phyloP scores from a whole-genome alignment of 2,888 invertebrate species.

The Parnassius orleans region DNA sequence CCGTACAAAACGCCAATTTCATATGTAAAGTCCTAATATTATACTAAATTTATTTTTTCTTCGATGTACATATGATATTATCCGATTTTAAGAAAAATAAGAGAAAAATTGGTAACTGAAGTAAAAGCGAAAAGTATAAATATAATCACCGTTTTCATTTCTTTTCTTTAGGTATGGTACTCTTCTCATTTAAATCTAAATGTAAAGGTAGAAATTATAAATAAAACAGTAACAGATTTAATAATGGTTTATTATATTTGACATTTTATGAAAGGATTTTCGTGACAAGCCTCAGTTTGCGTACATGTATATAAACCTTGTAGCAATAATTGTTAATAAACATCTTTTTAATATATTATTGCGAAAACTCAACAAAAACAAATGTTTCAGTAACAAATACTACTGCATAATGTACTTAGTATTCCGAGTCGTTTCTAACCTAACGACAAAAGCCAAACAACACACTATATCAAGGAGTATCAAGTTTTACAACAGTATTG shows the following conservation, averaged over 20 bases:
- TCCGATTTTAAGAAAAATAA: too few relatives aligned
- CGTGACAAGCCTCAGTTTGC: constrained; percentile 78
- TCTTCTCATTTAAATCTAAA: too few relatives aligned
- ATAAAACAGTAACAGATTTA: constrained; percentile 41
- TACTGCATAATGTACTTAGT: constrained; percentile 61
- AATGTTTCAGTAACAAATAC: constrained; percentile 69
- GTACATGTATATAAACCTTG: constrained; percentile 71
- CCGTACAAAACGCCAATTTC: too few relatives aligned
- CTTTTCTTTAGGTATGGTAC: too few relatives aligned
- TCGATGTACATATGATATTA: too few relatives aligned
- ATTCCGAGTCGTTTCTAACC: constrained; percentile 66
- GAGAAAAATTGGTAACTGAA: too few relatives aligned
- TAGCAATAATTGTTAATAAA: constrained; percentile 74
- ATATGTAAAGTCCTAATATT: too few relatives aligned
- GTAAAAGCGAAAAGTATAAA: too few relatives aligned
- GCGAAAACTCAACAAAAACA: constrained; percentile 79
- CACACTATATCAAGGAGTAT: constrained; percentile 43
- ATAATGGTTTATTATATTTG: constrained; percentile 79
- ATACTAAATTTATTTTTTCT: too few relatives aligned
- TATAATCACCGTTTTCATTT: too few relatives aligned
- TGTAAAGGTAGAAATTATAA: constrained; percentile 3
- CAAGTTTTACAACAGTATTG: constrained; percentile 21
- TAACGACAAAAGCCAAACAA: constrained; percentile 77
- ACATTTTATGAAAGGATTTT: constrained; percentile 77
- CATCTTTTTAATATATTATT: constrained; percentile 71